These are phyloP conservation scores for Buphagus erythrorhynchus DNA, from an alignment of 2,797 vertebrate species.

Conservation along the genomic window DNA sequence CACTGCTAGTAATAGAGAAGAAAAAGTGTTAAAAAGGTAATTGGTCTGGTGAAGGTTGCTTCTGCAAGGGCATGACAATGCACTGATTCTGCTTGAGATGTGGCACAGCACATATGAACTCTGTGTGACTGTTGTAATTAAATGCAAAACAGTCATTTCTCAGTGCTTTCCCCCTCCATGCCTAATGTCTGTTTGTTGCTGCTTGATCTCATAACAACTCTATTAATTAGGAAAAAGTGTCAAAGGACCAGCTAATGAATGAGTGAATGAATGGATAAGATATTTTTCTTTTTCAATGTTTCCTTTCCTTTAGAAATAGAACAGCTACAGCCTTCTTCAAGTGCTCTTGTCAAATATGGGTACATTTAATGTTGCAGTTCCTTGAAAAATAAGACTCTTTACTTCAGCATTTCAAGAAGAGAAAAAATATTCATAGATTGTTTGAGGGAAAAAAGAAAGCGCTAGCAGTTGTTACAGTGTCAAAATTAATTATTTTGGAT, in stretches of 20 bases:
- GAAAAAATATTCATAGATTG: neutral
- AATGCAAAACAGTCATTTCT: neutral
- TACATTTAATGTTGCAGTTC: neutral
- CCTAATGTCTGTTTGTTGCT: neutral
- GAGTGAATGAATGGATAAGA: neutral
- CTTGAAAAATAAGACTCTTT: neutral
- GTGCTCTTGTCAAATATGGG: neutral
- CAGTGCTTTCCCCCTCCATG: neutral
- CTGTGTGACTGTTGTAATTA: neutral
- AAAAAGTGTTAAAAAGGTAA: neutral
- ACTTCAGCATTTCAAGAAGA: neutral
- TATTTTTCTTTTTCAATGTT: neutral
- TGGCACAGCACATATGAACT: neutral
- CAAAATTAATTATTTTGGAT: slow-evolving; percentile 10
- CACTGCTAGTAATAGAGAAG: neutral
- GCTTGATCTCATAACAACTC: neutral
- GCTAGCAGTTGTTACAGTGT: neutral
- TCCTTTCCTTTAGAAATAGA: neutral
- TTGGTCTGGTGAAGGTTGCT: neutral
- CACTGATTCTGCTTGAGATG: neutral
- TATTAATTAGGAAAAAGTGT: slow-evolving; percentile 8
- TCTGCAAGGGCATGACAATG: fast-evolving
- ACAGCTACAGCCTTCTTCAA: neutral
- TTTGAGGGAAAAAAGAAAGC: neutral
- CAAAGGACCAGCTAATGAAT: neutral